phyloP scores from a whole-genome alignment of 1,140 invertebrate genomes.

The Drosophila busckii region DNA sequence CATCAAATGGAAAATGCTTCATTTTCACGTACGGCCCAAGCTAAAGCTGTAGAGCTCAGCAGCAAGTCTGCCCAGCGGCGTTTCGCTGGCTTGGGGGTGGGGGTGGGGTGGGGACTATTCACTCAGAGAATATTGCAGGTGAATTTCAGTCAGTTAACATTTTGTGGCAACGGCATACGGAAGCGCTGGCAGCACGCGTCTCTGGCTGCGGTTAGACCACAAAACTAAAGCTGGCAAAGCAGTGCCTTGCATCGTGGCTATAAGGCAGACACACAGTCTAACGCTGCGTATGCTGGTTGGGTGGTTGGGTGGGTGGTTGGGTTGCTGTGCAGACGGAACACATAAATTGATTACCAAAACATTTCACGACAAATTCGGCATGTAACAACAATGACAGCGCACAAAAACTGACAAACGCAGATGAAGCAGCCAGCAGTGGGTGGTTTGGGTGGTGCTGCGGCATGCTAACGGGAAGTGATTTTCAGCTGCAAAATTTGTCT shows the following conservation, averaged over 20 bases:
- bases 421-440: not conserved
- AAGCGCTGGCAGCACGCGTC: conserved; percentile 19
- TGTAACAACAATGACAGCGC: conserved; percentile 55
- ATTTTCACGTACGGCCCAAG: conserved; percentile 59
- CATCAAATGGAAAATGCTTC: conserved; percentile 74
- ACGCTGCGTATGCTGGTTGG: not conserved
- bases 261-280: conserved; percentile 1
- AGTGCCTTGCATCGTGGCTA: too few relatives aligned
- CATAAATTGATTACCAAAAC: conserved; percentile 70
- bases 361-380: conserved; percentile 65
- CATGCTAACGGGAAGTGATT: too few relatives aligned
- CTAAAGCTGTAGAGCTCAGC: not conserved
- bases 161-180: conserved; percentile 8
- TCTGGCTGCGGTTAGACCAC: conserved; percentile 9
- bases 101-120: too few relatives aligned
- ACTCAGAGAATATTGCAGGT: conserved; percentile 47
- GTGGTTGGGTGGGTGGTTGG: not conserved
- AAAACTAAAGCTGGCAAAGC: conserved; percentile 19
- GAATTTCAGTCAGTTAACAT: conserved; percentile 27
- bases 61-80: too few relatives aligned
- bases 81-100: too few relatives aligned
- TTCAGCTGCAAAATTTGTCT: too few relatives aligned
- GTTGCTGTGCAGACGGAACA: conserved; percentile 28
- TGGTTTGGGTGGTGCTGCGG: too few relatives aligned
- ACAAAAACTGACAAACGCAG: not conserved